phyloP scores from a whole-genome alignment of 2,888 invertebrate genomes.

The Callimorpha dominula region DNA sequence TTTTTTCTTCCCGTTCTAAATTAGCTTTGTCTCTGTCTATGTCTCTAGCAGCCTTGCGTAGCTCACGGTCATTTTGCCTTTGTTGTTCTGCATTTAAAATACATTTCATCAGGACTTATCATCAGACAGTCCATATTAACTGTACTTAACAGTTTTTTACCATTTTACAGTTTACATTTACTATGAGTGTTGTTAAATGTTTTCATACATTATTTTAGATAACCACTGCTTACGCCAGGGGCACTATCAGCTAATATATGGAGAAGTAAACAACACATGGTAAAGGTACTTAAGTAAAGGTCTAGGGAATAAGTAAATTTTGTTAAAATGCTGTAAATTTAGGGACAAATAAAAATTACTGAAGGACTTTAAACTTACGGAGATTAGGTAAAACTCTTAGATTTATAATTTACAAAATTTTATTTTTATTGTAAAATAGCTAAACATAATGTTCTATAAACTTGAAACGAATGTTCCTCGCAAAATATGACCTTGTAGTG shows the following conservation, averaged over 20 bases:
- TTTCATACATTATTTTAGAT: too few species aligned
- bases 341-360: too few species aligned
- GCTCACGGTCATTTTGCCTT: constrained; percentile 92
- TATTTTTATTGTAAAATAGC: neutral
- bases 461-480: neutral
- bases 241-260: neutral
- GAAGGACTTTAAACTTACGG: too few species aligned
- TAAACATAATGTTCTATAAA: neutral
- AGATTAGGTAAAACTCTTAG: too few species aligned
- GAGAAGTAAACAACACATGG: neutral
- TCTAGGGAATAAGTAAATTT: neutral
- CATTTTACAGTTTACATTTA: neutral
- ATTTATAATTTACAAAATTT: neutral
- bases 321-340: neutral
- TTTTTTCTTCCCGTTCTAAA: constrained; percentile 95
- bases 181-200: too few species aligned
- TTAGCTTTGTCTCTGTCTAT: constrained; percentile 93
- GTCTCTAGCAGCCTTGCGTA: constrained; percentile 93
- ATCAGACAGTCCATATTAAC: too few species aligned
- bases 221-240: neutral
- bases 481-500: neutral
- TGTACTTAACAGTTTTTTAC: too few species aligned
- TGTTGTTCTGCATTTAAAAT: constrained; percentile 93
- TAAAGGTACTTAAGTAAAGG: neutral
- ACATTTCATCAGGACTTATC: neutral